These are phyloP conservation scores for Cephalopterus ornatus DNA, from an alignment of 2,113 vertebrate species.

Conservation along the genomic window DNA sequence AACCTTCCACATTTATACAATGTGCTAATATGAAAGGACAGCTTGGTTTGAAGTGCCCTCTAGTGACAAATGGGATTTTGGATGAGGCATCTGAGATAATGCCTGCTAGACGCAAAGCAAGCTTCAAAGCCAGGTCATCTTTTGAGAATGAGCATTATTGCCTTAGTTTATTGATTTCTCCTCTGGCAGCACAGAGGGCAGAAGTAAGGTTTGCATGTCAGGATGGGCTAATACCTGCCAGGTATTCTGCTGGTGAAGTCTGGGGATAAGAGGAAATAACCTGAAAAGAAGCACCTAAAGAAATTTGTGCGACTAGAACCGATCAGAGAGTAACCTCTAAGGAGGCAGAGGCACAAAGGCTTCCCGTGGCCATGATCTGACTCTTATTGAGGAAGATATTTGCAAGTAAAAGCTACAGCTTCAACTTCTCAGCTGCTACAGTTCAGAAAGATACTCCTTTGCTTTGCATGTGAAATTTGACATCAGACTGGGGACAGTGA, in stretches of 20 bases:
- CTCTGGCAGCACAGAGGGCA: neutral
- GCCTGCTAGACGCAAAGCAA: neutral
- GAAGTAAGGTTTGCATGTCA: neutral
- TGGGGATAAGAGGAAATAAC: neutral
- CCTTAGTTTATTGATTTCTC: neutral
- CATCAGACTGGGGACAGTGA: neutral
- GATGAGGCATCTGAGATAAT: neutral
- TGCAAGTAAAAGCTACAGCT: neutral
- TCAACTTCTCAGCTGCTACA: neutral
- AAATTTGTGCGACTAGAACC: neutral
- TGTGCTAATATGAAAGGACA: neutral
- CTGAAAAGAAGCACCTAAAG: neutral
- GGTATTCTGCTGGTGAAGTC: neutral
- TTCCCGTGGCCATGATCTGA: neutral
- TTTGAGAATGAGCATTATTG: neutral
- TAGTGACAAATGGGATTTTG: constrained; percentile 18
- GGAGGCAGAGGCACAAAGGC: neutral
- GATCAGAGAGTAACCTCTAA: neutral
- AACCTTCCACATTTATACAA: rapidly evolving
- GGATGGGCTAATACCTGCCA: neutral
- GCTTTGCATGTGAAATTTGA: neutral
- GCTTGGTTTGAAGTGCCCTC: constrained; percentile 56
- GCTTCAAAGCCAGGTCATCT: neutral
- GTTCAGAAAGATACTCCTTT: neutral
- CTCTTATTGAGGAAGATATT: neutral